Evolutionary conservation across 2,888 invertebrate species (phyloP).

Genomic region (Lathronympha strigana): DNA sequence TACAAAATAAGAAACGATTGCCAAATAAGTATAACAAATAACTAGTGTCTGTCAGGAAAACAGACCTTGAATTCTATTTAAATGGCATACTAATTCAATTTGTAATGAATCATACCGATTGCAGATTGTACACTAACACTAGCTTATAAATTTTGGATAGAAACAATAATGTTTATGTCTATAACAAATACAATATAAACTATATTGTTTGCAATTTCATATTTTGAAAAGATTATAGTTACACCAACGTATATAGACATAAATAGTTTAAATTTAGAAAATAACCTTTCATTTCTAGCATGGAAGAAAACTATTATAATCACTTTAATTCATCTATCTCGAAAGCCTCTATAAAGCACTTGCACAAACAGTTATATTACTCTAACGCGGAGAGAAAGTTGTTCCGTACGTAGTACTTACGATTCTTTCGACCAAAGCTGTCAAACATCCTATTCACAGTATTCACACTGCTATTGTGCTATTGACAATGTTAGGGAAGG

Average conservation of each 20-base stretch:
- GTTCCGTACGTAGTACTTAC: constrained; percentile 33
- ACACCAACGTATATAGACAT: neutral
- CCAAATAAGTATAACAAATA: constrained; percentile 31
- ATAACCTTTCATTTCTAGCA: constrained; percentile 2
- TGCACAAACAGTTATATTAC: constrained; percentile 41
- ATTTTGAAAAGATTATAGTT: neutral
- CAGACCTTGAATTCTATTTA: constrained; percentile 36
- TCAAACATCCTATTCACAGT: constrained; percentile 11
- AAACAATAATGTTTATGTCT: too few species aligned
- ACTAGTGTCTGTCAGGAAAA: constrained; percentile 28
- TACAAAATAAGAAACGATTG: constrained; percentile 16
- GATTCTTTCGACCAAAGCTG: constrained; percentile 31
- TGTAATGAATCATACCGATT: constrained; percentile 27
- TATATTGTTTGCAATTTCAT: neutral
- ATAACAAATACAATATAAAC: constrained; percentile 2
- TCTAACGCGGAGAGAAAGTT: constrained; percentile 42
- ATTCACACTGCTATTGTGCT: too few species aligned
- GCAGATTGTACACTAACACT: neutral
- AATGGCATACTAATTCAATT: constrained; percentile 35
- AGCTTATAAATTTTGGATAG: too few species aligned
- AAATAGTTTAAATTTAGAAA: neutral
- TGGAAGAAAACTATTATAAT: constrained; percentile 30
- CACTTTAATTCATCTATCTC: constrained; percentile 24
- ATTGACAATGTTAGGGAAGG: constrained; percentile 37
- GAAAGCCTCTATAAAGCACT: constrained; percentile 34